phyloP scores from a whole-genome alignment of 1,140 invertebrate genomes.

The Zaprionus inermis region DNA sequence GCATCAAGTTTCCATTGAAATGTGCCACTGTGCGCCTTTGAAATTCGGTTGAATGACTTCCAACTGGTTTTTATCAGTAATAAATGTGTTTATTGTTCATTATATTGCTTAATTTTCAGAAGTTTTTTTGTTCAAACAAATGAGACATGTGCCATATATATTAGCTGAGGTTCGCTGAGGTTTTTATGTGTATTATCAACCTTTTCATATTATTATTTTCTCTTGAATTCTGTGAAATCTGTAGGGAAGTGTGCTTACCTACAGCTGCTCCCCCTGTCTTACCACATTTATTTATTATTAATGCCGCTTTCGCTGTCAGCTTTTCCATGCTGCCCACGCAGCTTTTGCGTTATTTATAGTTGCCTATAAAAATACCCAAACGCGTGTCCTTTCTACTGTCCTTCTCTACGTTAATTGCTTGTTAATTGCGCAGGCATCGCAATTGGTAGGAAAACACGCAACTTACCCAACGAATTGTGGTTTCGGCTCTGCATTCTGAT shows the following conservation, averaged over 20 bases:
- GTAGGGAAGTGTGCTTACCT: not conserved
- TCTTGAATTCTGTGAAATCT: not conserved
- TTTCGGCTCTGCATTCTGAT: constrained; percentile 7
- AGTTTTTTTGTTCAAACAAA: not conserved
- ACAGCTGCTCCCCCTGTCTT: not conserved
- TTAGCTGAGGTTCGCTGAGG: not conserved
- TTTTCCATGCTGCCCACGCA: not conserved
- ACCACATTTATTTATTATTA: not conserved
- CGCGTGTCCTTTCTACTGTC: not conserved
- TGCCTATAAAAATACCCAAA: constrained; percentile 10
- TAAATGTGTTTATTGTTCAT: not conserved
- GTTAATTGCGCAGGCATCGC: constrained; percentile 57
- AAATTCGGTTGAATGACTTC: not conserved
- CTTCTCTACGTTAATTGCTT: constrained; percentile 46
- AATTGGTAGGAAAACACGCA: constrained; percentile 50
- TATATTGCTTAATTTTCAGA: not conserved
- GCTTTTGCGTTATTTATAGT: constrained; percentile 16
- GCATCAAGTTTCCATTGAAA: not conserved
- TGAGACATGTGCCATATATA: too few species aligned
- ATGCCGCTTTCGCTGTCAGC: not conserved
- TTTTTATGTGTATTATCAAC: too few species aligned
- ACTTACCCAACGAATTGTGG: constrained; percentile 18
- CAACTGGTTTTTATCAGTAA: not conserved
- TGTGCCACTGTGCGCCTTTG: not conserved
- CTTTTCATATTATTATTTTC: not conserved